phyloP scores from a whole-genome alignment of 1,140 invertebrate species.

The Cydia strobilella region DNA sequence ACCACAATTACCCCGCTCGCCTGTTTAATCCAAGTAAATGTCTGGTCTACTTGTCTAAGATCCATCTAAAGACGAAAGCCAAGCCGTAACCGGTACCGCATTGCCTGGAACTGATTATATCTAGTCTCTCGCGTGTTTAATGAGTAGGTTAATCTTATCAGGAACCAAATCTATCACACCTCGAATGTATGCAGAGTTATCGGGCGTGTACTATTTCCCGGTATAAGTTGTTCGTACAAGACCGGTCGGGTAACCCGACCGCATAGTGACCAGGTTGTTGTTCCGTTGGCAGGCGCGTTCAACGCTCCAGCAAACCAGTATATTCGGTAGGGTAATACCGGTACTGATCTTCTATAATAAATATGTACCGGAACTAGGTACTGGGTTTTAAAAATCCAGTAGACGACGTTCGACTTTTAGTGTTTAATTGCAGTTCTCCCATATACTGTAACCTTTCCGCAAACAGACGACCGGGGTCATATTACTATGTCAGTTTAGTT shows the following conservation, averaged over 20 bases:
- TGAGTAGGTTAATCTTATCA: slow-evolving; percentile 10
- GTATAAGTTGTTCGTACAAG: slow-evolving; percentile 3
- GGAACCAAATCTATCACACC: not conserved
- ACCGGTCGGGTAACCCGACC: slow-evolving; percentile 21
- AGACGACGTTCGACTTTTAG: too few species aligned
- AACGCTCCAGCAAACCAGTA: too few species aligned
- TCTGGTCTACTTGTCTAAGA: not conserved
- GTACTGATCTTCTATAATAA: too few species aligned
- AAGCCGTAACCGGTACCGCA: slow-evolving; percentile 7
- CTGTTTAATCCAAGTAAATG: not conserved
- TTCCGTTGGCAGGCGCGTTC: not conserved
- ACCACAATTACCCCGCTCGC: not conserved
- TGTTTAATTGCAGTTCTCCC: too few species aligned
- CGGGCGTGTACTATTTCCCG: slow-evolving; percentile 17
- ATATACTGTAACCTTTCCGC: too few species aligned
- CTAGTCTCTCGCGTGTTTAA: slow-evolving; percentile 15
- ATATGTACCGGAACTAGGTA: too few species aligned
- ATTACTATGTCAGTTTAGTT: too few species aligned
- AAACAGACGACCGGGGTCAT: too few species aligned
- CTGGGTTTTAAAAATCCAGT: too few species aligned
- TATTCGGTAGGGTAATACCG: too few species aligned
- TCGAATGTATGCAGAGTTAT: slow-evolving; percentile 2
- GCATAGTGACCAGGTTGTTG: slow-evolving; percentile 13
- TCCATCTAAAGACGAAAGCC: not conserved
- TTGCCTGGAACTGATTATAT: not conserved